Evolutionary conservation across 2,797 vertebrate genomes (phyloP).

Genomic region (Hydrocynus forskahlii): DNA sequence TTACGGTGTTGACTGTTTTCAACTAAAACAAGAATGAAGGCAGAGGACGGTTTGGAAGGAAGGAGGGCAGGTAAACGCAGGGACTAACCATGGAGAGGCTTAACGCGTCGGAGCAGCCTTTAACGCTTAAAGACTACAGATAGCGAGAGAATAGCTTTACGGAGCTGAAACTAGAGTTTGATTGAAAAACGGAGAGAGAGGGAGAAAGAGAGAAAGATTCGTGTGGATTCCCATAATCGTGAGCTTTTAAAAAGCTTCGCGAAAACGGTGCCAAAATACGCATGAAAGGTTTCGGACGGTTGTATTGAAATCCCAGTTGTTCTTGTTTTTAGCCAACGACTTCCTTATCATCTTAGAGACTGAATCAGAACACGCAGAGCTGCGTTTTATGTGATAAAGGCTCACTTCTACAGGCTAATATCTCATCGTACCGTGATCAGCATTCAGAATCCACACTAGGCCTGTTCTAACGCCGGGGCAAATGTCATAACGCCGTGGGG

Average conservation of each 20-base stretch:
- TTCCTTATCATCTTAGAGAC: slow-evolving; percentile 21
- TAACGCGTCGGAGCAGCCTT: slow-evolving; percentile 36
- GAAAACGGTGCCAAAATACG: slow-evolving; percentile 23
- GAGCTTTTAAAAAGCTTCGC: slow-evolving; percentile 10
- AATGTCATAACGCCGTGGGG: slow-evolving; percentile 47
- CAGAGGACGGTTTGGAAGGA: too few relatives aligned
- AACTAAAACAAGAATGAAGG: slow-evolving; percentile 16
- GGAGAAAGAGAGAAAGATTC: slow-evolving; percentile 1
- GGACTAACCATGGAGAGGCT: slow-evolving; percentile 49
- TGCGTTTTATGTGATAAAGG: slow-evolving; percentile 4
- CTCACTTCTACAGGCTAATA: slow-evolving; percentile 16
- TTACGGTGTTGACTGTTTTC: slow-evolving; percentile 28
- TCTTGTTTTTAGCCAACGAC: slow-evolving; percentile 42
- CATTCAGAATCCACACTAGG: slow-evolving; percentile 17
- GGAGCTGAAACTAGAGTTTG: slow-evolving; percentile 15
- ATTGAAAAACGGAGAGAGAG: not conserved
- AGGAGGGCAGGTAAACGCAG: slow-evolving; percentile 25
- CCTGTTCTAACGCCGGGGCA: slow-evolving; percentile 36
- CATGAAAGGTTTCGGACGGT: slow-evolving; percentile 12
- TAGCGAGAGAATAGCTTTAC: slow-evolving; percentile 51
- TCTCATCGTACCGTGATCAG: slow-evolving; percentile 19
- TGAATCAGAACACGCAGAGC: not conserved
- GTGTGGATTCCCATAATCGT: slow-evolving; percentile 9
- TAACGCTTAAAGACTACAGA: slow-evolving; percentile 55
- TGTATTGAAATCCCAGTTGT: slow-evolving; percentile 28